Evolutionary conservation across 2,888 invertebrate genomes (phyloP).

Genomic region (Ethmia dodecea): DNA sequence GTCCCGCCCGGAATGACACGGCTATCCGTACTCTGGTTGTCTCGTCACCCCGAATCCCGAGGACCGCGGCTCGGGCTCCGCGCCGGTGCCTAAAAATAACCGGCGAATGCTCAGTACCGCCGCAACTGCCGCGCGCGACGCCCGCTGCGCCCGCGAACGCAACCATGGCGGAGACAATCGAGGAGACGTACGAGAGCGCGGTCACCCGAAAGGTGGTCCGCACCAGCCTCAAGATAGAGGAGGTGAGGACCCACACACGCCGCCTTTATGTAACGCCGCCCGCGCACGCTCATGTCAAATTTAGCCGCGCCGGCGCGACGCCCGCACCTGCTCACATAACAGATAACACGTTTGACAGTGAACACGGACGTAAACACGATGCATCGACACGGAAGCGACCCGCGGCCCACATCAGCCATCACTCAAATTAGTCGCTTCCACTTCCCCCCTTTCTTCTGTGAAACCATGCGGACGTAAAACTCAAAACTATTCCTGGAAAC

Average conservation of each 20-base stretch:
- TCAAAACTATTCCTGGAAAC: conserved; percentile 50
- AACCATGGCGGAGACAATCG: conserved; percentile 83
- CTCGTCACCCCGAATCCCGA: conserved; percentile 41
- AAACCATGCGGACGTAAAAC: conserved; percentile 42
- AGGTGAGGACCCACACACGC: conserved; percentile 78
- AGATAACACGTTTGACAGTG: conserved; percentile 69
- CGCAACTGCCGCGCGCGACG: conserved; percentile 69
- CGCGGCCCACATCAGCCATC: conserved; percentile 16
- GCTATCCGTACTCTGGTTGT: conserved; percentile 17
- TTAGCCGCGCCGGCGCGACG: conserved; percentile 43
- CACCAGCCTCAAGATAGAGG: conserved; percentile 84
- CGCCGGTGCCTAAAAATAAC: conserved; percentile 71
- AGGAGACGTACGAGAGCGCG: conserved; percentile 83
- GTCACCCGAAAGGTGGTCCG: conserved; percentile 83
- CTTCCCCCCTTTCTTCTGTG: conserved; percentile 24
- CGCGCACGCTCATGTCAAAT: conserved; percentile 64
- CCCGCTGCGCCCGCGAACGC: conserved; percentile 63
- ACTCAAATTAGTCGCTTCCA: conserved; percentile 9
- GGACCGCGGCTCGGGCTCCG: conserved; percentile 7
- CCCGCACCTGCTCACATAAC: conserved; percentile 65
- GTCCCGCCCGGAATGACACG: not conserved
- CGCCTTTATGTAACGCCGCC: conserved; percentile 62
- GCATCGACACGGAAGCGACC: conserved; percentile 19
- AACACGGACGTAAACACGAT: conserved; percentile 29
- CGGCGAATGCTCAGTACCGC: conserved; percentile 65